Evolutionary conservation across 2,113 vertebrate genomes (phyloP), one percentile per base, ranked within the genome.

Genomic region (Phocoena sinus): DNA sequence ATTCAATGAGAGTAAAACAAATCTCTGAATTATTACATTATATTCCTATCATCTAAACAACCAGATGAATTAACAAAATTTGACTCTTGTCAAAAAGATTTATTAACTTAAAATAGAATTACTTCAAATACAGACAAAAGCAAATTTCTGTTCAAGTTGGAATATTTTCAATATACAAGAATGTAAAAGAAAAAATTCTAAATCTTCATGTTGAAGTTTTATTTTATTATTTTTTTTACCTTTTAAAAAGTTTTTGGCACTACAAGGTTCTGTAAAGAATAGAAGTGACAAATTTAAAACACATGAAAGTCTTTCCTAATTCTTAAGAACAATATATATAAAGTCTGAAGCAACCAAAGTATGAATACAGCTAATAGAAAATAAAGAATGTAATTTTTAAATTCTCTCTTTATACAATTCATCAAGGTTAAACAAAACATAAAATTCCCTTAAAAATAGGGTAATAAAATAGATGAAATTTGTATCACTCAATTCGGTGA

Each of bases 381-480:
- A 99, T 99, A 99, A 99, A 99, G 98, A 99, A 99, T 99, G 99
- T 99, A 99, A 99, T 99, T 99, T 98, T 99, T 98, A 99, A 99
- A 99, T 98, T 98, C 98, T 99, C 98, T 98, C 98, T 99, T 99
- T 99, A 99, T 99, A 99, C 99, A 99, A 98, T 99, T 99, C 98
- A 99, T 98, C 98, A 98, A 98, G 99, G 99, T 99, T 99, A 99
- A 99, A 99, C 99, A 99, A 99, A 99, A 99, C 99, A 99, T 99
- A 99, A 99, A 99, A 99, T 98, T 99, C 99, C 99, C 99, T 99
- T 99, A 99, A 99, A 99, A 99, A 99, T 98, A 99, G 99, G 99
- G 99, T 99, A 99, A 99, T 99, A 99, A 99, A 99, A 99, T 99
- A 99, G 99, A 99, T 99, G 99, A 99, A 99, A 99, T 99, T 99